phyloP scores from a whole-genome alignment of 2,797 vertebrate genomes.

The Crenuchus spilurus region DNA sequence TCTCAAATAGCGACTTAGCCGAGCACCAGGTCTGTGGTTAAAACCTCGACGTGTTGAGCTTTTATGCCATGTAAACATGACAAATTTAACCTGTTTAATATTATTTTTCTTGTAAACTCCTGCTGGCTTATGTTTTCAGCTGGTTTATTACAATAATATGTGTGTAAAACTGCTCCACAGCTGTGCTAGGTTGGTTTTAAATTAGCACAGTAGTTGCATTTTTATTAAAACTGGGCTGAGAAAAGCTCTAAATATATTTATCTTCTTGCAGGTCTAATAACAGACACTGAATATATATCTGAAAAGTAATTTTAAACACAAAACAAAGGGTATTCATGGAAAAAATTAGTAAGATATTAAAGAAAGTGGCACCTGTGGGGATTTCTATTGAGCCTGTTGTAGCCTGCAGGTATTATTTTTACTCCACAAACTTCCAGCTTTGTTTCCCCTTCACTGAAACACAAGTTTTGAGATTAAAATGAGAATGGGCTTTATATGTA shows the following conservation, averaged over 20 bases:
- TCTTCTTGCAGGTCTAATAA: conserved; percentile 4
- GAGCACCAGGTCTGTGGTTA: too few relatives aligned
- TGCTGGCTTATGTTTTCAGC: too few relatives aligned
- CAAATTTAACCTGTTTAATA: too few relatives aligned
- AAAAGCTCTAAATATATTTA: background rate
- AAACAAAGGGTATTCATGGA: conserved; percentile 3
- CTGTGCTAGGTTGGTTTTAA: too few relatives aligned
- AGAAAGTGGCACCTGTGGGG: conserved; percentile 10
- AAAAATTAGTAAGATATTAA: background rate
- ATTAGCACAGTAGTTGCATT: background rate
- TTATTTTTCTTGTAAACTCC: too few relatives aligned
- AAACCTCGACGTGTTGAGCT: too few relatives aligned
- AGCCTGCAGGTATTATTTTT: conserved; percentile 6
- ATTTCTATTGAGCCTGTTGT: background rate
- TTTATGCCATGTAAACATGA: too few relatives aligned
- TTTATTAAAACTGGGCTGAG: background rate
- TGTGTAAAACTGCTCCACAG: too few relatives aligned
- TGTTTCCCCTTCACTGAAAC: background rate
- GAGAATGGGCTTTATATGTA: too few relatives aligned
- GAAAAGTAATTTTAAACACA: background rate
- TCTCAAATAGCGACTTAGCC: too few relatives aligned
- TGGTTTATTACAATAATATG: too few relatives aligned
- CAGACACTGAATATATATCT: conserved; percentile 35
- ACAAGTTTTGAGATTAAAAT: too few relatives aligned
- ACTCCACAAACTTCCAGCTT: background rate